Evolutionary conservation across 2,888 invertebrate species (phyloP), one percentile per base, ranked within the genome.

Genomic region (Scaptomyza flava): DNA sequence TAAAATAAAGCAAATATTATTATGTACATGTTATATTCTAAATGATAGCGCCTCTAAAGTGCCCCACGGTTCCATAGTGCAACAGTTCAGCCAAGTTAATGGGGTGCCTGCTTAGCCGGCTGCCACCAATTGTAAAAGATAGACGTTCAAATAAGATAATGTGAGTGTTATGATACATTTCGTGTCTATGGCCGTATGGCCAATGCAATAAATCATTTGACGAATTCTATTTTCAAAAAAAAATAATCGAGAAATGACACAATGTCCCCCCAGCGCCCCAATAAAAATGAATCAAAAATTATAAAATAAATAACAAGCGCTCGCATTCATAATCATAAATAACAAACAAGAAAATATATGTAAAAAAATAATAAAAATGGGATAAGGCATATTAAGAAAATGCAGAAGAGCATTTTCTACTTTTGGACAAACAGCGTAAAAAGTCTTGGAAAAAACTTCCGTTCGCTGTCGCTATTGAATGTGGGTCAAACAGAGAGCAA

Each of bases 211-310:
- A 83, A 86, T 82, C 81, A 86, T 68, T 68, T 46, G 58, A 64
- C 50, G 50, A 59, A 71, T 72, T 86, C 73, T 76, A 81, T 84
- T 71, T 84, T 64, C 11, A 34, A 33, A 33, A 11, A 1, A 33
- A 34, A 34, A 36, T 64, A 67, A 76, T 76, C 71, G 72, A 78
- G 81, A 65, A 77, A 68, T 86, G 84, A 80, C 86, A 84, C 84
- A 86, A 87, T 81, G 82, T 79, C 79, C 65, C 50, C 36, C 12
- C 0, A 9, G 53, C 58, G 52, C 73, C 60, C 79, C 75, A 80
- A 87, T 87, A 86, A 87, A 85, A 87, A 87, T 85, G 88, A 87
- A 87, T 85, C 88, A 85, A 84, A 85, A 87, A 81, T 87, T 81
- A 84, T 85, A 53, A 81, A 83, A 86, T 81, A 84, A 84, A 83